Evolutionary conservation across 2,113 vertebrate species (phyloP).

Genomic region (Okapia johnstoni): DNA sequence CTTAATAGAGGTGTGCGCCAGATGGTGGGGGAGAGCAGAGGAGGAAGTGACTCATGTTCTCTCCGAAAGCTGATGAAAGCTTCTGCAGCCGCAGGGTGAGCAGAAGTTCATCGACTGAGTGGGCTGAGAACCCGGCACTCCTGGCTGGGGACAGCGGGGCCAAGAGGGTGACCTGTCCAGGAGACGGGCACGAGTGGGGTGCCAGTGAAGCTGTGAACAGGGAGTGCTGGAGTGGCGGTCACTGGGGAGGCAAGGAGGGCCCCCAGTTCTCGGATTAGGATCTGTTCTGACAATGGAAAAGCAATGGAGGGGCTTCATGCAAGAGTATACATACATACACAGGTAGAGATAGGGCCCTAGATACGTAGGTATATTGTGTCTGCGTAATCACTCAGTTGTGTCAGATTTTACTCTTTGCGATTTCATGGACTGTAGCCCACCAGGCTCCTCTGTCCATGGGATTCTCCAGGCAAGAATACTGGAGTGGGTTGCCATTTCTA

Average conservation of each 20-base stretch:
- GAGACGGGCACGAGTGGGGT: neutral
- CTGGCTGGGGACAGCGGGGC: neutral
- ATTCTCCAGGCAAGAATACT: neutral
- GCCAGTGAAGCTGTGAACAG: neutral
- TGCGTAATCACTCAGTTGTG: neutral
- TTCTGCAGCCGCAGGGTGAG: neutral
- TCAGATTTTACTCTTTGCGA: neutral
- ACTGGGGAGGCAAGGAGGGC: neutral
- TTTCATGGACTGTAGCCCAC: neutral
- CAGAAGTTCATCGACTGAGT: neutral
- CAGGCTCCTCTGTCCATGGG: neutral
- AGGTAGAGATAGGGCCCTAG: neutral
- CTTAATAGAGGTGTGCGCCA: neutral
- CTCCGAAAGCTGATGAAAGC: neutral
- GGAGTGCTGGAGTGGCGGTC: accelerated
- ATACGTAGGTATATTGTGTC: neutral
- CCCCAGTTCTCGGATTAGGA: neutral
- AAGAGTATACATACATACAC: neutral
- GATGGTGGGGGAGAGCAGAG: neutral
- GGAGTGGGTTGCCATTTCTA: neutral
- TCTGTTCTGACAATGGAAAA: neutral
- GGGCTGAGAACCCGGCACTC: accelerated
- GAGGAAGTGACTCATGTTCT: neutral
- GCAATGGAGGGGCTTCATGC: neutral
- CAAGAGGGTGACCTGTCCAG: neutral